Base-by-base conservation (phyloP, 2,888 invertebrate species). In the Lasioglossum figueresi region DNA sequence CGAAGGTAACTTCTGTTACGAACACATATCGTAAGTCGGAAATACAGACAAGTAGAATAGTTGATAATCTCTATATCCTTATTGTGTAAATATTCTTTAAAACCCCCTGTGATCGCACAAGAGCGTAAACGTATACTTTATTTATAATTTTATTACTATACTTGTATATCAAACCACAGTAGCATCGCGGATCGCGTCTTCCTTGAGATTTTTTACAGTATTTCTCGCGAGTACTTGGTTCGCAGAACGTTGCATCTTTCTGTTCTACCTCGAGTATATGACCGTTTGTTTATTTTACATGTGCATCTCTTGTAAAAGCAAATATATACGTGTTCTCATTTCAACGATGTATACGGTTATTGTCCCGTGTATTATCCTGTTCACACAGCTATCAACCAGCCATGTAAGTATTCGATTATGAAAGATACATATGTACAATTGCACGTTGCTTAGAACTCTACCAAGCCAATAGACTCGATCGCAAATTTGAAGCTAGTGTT, bases 261-360 rank as follows among this genome's bases (percentile, higher is more conserved):
- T 75, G 76, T 81, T 80, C 79, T 83, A 87, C 84, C 83, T 83
- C 79, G 74, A 81, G 74, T 83, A 68, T 59, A 75, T 37, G 73
- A 81, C 68, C 34, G 59, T 82, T 86, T 82, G 76, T 80, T 88
- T 83, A 83, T 87, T 83, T 83, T 82, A 56, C 45, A 79, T 72
- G 68, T 79, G 12, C 59, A 68, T 70, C 72, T 63, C 79, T 73
- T 88, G 84, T 82, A 79, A 87, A 72, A 63, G 77, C 59, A 84
- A 88, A 88, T 88, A 88, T 87, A 88, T 84, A 88, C 34, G 66
- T 84, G 73, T 80, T 80, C 83, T 80, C 63, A 87, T 87, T 86
- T 86, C 63, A 83, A 86, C 70, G n/a, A 82, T 40, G 86, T 63
- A 86, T 85, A 85, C 16, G 19, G 85, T 86, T 86, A 82, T 82